Evolutionary conservation across 2,888 invertebrate genomes (phyloP), one percentile per base, ranked within the genome.

Genomic region (Dryococelus australis): DNA sequence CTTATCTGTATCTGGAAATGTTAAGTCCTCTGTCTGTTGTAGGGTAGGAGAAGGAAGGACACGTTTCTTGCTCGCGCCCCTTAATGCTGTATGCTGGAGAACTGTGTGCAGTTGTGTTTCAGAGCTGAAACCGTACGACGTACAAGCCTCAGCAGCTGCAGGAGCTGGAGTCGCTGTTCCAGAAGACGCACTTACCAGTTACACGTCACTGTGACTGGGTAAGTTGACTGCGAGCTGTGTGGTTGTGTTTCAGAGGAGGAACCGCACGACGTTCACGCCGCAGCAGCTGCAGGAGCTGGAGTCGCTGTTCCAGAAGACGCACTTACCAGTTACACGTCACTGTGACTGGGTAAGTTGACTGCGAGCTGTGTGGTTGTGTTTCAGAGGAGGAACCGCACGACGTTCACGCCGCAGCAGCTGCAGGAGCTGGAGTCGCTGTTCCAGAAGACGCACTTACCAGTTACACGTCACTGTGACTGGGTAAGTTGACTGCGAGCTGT

Each of bases 101-200:
- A n/a, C n/a, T n/a, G n/a, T n/a, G n/a, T n/a, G n/a, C n/a, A n/a
- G n/a, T n/a, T n/a, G n/a, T 65, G 65, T 65, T 65, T 13, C 96
- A 98, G 94, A 94, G 98, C 88, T 94, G 98, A 88, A 98, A 98
- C 92, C 94, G 98, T 51, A 98, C 98, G 13, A 98, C 98, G 0
- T 98, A 98, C 92, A 98, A 98, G 47, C 98, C 98, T 0, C 98
- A 98, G 92, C 98, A 98, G 93, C 93, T 98, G 85, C 97, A 97
- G 91, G 98, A 98, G 91, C 92, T 98, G 91, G 98, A 98, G 92
- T 96, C 97, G 0, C 94, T 98, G 35, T 98, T 98, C 92, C 97
- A 98, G 92, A 97, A 98, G 93, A 98, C 98, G 0, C 98, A 98
- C 91, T 98, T n/a, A n/a, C n/a, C n/a, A n/a, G n/a, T n/a, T n/a